Evolutionary conservation across 2,113 vertebrate genomes (phyloP), one percentile per base, ranked within the genome.

Genomic region (Menura novaehollandiae): DNA sequence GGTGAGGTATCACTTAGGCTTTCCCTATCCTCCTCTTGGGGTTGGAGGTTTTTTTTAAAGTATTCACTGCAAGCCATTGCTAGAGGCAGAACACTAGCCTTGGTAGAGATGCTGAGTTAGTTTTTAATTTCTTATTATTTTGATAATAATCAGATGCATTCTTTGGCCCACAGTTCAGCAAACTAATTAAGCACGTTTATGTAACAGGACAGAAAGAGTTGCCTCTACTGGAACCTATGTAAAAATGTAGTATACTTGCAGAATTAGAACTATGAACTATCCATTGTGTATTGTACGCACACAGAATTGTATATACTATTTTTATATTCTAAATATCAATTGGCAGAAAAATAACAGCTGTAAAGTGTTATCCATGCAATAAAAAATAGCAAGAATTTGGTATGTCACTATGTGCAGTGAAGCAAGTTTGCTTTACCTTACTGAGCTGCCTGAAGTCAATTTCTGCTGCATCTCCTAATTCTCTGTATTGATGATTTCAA

Each of bases 301-400:
- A 76, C 14, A 94, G 23, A 91, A 53, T 22, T 92, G 49, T 82
- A 84, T 41, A 89, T 82, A 76, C 23, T 93, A 64, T 90, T 93
- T 95, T 94, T 95, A 44, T 96, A 94, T 89, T 85, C 53, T 78
- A 72, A 93, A 43, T 89, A 84, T 37, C 68, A 79, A 19, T 33
- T 74, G 39, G 41, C 60, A 85, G 71, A 81, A 91, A 77, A 92
- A 28, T 3, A 51, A 73, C 28, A 75, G 33, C 56, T 95, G 47
- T 91, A 52, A 89, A 90, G 37, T 60, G 49, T 78, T 91, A 64
- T 35, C 73, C 60, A 32, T 67, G 60, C 60, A 89, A 93, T 89
- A 89, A 96, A 80, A 79, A 87, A 58, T 28, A 82, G 67, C 0
- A 6, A 63, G 66, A 60, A 78, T 72, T 85, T 68, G 35, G 33